A percentile compares a stretch with the other conserved stretches of the same genome.
Evolutionary conservation across 2,888 invertebrate species (phyloP).

Genomic region (Pediacus dermestoides): DNA sequence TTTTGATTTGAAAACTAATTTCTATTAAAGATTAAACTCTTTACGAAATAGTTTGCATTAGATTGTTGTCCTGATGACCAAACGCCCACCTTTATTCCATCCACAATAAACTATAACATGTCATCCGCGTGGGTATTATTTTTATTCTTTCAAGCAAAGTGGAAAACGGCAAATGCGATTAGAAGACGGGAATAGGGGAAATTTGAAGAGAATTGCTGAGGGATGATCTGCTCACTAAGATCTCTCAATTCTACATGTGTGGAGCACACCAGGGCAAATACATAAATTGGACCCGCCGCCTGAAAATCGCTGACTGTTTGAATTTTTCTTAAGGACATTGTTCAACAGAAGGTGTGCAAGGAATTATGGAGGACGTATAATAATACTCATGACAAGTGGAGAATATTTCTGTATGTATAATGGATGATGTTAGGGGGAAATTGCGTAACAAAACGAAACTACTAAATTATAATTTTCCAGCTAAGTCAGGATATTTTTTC

Average conservation of each 20-base stretch:
- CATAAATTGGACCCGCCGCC: conserved; percentile 35
- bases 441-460: too few relatives aligned
- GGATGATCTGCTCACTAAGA: conserved; percentile 33
- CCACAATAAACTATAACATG: conserved; percentile 24
- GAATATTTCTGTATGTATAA: too few relatives aligned
- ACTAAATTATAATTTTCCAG: too few relatives aligned
- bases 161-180: conserved; percentile 28
- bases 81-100: too few relatives aligned
- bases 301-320: conserved; percentile 17
- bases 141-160: conserved; percentile 30
- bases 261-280: conserved; percentile 39
- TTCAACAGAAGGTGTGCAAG: conserved; percentile 13
- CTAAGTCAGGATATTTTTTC: too few relatives aligned
- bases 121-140: conserved; percentile 17
- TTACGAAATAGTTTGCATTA: too few relatives aligned
- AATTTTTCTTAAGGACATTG: conserved; percentile 16
- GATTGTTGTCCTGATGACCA: too few relatives aligned
- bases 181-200: conserved; percentile 27
- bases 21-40: too few relatives aligned
- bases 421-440: too few relatives aligned
- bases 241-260: conserved; percentile 33
- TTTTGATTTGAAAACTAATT: too few relatives aligned
- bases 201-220: conserved; percentile 30
- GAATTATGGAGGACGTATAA: too few relatives aligned
- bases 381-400: too few relatives aligned